Evolutionary conservation across 1,140 invertebrate genomes (phyloP), one percentile per base, ranked within the genome.

Genomic region (Stegodyphus mimosarum): DNA sequence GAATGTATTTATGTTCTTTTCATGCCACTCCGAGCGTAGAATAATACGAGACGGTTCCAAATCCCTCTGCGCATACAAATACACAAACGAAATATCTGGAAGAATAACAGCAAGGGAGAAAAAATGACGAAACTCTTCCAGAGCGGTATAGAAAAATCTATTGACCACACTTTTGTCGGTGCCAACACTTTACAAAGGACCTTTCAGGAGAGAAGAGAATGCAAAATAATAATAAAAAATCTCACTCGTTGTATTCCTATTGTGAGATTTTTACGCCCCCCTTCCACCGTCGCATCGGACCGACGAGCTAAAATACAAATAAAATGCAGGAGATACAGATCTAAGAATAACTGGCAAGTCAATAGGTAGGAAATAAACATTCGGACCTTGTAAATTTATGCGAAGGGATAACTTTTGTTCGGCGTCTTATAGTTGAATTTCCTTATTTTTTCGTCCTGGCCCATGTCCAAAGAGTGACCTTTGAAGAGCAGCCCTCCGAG

Each of bases 161-260:
- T 75, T 84, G 81, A 84, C 81, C 81, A 84, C 81, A 84, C 81
- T 84, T 84, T 84, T 84, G 81, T 84, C 81, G 73, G 13, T 76
- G 81, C 81, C 81, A 84, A 84, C 72, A 84, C 81, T 84, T 69
- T 69, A 84, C 81, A 84, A 84, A 84, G 70, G 72, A 75, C 51
- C 60, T 71, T 84, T 75, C 73, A 53, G 69, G 73, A 75, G 17
- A 18, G 51, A 48, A 75, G 66, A 84, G 73, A 63, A 70, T 55
- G 71, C 48, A 71, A 49, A 71, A 50, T 71, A 71, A 71, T 70
- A 70, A 70, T 9, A 55, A 73, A 15, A 52, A n/a, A 73, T 52
- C n/a, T 52, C 49, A 11, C 48, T 13, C 49, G 11, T 71, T 71
- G 69, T 71, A 49, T 52, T 73, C 18, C n/a, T 66, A 83, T 83